phyloP scores from a whole-genome alignment of 2,797 vertebrate genomes.

The Dromococcyx pavoninus region DNA sequence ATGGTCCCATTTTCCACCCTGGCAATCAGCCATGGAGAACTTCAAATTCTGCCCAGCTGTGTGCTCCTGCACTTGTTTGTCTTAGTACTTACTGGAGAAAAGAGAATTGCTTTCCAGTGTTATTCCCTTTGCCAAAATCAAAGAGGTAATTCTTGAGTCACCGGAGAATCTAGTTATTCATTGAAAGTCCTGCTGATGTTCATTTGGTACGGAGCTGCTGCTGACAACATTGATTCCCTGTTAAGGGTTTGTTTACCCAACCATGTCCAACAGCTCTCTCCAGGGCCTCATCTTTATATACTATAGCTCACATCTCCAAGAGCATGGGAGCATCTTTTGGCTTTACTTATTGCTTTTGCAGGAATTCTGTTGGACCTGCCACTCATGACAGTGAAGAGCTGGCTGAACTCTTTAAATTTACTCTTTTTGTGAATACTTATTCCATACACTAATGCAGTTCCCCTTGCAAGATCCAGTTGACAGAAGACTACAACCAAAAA shows the following conservation, averaged over 20 bases:
- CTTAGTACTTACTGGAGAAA: not conserved
- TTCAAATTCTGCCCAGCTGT: constrained; percentile 42
- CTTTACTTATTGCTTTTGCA: not conserved
- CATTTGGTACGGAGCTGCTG: constrained; percentile 7
- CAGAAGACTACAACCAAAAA: not conserved
- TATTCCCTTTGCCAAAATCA: not conserved
- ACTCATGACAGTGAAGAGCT: not conserved
- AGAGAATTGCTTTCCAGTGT: not conserved
- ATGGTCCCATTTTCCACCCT: not conserved
- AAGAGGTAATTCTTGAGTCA: not conserved
- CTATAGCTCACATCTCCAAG: not conserved
- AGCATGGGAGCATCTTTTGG: not conserved
- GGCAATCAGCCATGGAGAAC: not conserved
- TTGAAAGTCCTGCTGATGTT: not conserved
- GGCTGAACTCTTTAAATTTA: not conserved
- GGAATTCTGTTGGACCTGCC: not conserved
- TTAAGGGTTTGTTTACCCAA: not conserved
- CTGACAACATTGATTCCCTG: not conserved
- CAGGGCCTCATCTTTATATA: not conserved
- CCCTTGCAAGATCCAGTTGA: not conserved
- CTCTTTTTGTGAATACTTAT: not conserved
- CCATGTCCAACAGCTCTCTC: not conserved
- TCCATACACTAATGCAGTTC: not conserved
- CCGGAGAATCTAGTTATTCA: not conserved
- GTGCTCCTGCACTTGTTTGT: constrained; percentile 11